phyloP scores from a whole-genome alignment of 2,113 vertebrate genomes.

The Atrichornis clamosus region DNA sequence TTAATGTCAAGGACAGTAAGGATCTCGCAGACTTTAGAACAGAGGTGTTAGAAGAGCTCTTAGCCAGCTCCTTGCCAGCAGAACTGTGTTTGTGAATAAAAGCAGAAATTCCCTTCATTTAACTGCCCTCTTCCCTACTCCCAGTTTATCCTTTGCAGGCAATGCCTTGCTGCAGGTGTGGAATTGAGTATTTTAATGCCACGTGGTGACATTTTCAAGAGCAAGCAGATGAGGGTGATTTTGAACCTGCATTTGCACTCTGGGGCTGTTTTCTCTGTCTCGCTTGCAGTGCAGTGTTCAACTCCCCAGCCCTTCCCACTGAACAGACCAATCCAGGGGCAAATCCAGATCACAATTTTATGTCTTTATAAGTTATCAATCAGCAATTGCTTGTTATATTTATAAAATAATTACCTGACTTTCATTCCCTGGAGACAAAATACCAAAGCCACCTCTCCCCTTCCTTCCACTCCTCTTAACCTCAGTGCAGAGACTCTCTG shows the following conservation, averaged over 20 bases:
- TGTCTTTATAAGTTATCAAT: not conserved
- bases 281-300: not conserved
- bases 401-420: not conserved
- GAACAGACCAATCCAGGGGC: not conserved
- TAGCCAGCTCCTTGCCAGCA: not conserved
- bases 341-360: not conserved
- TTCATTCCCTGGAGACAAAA: not conserved
- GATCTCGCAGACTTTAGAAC: not conserved
- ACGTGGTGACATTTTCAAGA: not conserved
- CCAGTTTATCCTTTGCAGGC: not conserved
- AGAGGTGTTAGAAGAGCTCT: not conserved
- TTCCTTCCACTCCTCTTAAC: not conserved
- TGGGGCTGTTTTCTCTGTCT: fast-evolving
- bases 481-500: not conserved
- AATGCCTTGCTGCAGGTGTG: not conserved
- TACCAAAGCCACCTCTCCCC: not conserved
- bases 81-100: not conserved
- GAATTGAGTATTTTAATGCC: not conserved
- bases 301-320: not conserved
- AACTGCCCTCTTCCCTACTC: not conserved
- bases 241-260: not conserved
- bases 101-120: not conserved
- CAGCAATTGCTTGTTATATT: not conserved
- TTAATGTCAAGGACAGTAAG: not conserved
- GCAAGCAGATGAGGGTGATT: not conserved